Base-by-base conservation (phyloP, 2,888 invertebrate genomes). In the Parasteatoda lunata region DNA sequence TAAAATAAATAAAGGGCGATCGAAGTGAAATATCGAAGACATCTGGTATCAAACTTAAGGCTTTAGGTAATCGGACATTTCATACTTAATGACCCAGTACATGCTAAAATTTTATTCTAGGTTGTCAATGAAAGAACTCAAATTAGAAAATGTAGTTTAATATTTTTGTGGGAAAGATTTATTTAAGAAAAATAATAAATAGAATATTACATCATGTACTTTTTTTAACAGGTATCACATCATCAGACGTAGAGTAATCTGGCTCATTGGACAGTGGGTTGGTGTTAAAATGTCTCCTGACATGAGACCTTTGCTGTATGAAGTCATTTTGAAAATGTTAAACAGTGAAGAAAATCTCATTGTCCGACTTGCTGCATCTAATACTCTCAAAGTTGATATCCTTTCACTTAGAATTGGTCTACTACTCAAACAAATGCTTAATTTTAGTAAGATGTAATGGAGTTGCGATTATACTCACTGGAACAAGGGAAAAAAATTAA, bases 311-410 rank as follows among this genome's bases (percentile, higher is more conserved):
- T 94, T 95, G 9, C 93, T 98, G 88, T 98, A 98, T 91, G 94
- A 92, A 87, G 90, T 91, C 30, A 90, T 93, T 84, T 93, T 97
- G 47, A 95, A 95, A 90, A 94, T 97, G 47, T 93, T 98, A 73
- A 93, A 94, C 66, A 90, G 94, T 0, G 94, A 94, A 66, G 97
- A 97, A 92, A 97, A 98, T 91, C 94, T 97, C 91, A 97, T 97
- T 3, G 97, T 98, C 52, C 94, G 97, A 90, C 92, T 98, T 88
- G 95, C 97, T 3, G 96, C 97, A 5, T 96, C 97, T 0, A 95
- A 95, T 89, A 96, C 97, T 0, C 93, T 98, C 5, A 95, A 96
- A 91, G 94, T 94, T 90, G 95, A 92, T 92, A 92, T 92, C 92
- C 92, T 92, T 92, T 90, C 68, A 45, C 9, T 54, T 51, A 30